Conservation (phyloP, 2,113 vertebrate species). For the Elephantulus edwardii region DNA sequence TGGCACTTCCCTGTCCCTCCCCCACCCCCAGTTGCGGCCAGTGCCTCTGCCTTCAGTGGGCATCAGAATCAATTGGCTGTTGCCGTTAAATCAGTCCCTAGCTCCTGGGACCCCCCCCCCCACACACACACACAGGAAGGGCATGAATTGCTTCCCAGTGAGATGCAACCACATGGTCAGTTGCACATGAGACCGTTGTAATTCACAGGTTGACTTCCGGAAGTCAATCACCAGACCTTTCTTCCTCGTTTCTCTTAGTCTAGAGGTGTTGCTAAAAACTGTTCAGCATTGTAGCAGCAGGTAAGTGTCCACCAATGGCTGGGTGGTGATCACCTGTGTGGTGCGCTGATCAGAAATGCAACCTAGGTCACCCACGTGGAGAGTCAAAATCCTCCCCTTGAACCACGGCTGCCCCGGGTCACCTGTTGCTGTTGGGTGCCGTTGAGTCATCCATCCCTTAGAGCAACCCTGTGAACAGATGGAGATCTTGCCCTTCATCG, state of each 20-base stretch:
- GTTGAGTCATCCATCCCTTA: no score
- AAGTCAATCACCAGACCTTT: background rate
- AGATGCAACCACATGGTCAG: no score
- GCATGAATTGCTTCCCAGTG: no score
- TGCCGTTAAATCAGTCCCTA: background rate
- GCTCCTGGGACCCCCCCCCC: no score
- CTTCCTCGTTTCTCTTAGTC: background rate
- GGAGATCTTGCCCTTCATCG: no score
- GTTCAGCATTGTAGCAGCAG: background rate
- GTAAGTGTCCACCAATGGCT: background rate
- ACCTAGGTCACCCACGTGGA: background rate
- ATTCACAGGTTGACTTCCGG: background rate
- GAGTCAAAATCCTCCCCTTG: background rate
- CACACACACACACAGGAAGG: no score
- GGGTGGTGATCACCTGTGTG: background rate
- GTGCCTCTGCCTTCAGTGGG: background rate
- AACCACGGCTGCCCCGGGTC: background rate
- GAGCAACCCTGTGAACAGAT: no score
- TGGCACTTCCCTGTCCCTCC: fast-evolving
- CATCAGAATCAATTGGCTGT: background rate
- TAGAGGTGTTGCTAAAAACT: background rate
- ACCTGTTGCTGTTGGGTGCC: no score
- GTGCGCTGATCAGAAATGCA: background rate
- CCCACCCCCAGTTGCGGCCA: fast-evolving
- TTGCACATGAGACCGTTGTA: no score